Evolutionary conservation across 2,113 vertebrate genomes (phyloP), one percentile per base, ranked within the genome.

Genomic region (Abramis brama): DNA sequence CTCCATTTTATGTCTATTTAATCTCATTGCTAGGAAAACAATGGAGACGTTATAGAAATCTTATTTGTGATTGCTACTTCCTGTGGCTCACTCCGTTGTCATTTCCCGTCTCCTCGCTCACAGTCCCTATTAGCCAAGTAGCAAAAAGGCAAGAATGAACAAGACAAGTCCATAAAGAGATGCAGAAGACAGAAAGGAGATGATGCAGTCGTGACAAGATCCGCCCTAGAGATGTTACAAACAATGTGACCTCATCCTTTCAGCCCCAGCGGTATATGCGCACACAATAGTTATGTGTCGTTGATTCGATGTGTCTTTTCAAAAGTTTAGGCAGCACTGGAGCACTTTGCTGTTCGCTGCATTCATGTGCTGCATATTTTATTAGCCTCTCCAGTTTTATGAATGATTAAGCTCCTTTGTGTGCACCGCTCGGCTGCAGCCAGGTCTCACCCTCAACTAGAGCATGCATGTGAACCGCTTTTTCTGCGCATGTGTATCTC

Each of bases 211-310:
- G 36, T 71, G 68, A 9, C 90, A 92, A 92, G 92, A 93, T 94
- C 93, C 90, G 86, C 90, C 89, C 92, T 91, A 91, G 91, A 93
- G 90, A 93, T 90, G 91, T 88, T 90, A 91, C 91, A 91, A 90
- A 92, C 85, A 79, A 50, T 52, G 79, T 86, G 87, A 85, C 85
- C 66, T 85, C 85, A 90, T 90, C 92, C 36, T 89, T 86, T 86
- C 74, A 87, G 90, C 90, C 89, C 86, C 86, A 88, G 90, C 78
- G n/a, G 71, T 39, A 68, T 52, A 21, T 30, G 74, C n/a, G 13
- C 43, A 47, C 76, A 79, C 75, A 83, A 76, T 83, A 85, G 82
- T 80, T 75, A 59, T 83, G 81, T 59, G 55, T 36, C 21, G 70
- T 33, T 75, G 47, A 74, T 86, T 80, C 73, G 25, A 27, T 79